Evolutionary conservation across 2,888 invertebrate species (phyloP).

Genomic region (Clostera curtula): DNA sequence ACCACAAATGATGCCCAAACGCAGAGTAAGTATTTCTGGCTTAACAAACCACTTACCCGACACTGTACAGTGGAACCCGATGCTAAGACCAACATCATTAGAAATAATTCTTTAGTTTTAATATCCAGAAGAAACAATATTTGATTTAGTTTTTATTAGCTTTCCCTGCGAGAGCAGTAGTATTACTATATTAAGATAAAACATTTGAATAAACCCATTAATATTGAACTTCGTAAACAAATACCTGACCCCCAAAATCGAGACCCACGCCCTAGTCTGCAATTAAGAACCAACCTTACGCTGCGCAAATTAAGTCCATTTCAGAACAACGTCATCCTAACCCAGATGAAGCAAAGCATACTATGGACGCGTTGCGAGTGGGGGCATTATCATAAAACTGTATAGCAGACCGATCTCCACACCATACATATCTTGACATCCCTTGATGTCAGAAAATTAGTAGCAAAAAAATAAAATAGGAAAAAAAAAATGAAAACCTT

Average conservation of each 20-base stretch:
- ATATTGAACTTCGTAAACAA: constrained; percentile 16
- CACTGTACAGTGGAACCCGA: too few relatives aligned
- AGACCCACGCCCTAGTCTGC: constrained; percentile 17
- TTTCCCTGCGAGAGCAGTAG: too few relatives aligned
- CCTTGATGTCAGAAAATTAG: constrained; percentile 53
- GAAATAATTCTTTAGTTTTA: too few relatives aligned
- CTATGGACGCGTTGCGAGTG: constrained; percentile 37
- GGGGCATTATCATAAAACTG: constrained; percentile 66
- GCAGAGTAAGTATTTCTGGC: too few relatives aligned
- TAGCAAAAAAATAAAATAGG: constrained; percentile 28
- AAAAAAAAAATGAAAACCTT: constrained; percentile 48
- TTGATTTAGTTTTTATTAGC: too few relatives aligned
- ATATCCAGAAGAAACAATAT: too few relatives aligned
- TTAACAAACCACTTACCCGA: too few relatives aligned
- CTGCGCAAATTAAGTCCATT: constrained; percentile 34
- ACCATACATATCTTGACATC: constrained; percentile 66
- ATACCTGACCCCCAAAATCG: constrained; percentile 21
- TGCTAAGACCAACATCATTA: too few relatives aligned
- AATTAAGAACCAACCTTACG: constrained; percentile 7
- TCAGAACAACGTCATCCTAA: constrained; percentile 49
- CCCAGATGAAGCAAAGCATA: constrained; percentile 46
- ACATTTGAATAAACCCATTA: constrained; percentile 7
- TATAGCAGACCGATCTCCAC: constrained; percentile 40
- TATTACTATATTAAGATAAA: too few relatives aligned
- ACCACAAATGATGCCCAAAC: too few relatives aligned